Base-by-base conservation (phyloP, 2,888 invertebrate species). In the Campoplex nolae region DNA sequence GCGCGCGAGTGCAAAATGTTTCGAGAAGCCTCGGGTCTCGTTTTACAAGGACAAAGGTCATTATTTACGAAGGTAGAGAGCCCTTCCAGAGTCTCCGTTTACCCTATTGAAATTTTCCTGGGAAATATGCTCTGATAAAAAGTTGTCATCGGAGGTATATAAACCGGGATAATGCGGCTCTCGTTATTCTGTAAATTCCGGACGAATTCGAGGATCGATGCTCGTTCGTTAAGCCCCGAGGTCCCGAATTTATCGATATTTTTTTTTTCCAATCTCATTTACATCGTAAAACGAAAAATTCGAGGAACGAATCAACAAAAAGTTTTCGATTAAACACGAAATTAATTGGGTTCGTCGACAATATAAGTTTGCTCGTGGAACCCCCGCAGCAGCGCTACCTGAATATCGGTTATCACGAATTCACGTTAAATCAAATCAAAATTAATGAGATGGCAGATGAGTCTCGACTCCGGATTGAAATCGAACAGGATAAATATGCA, bases 71-170 rank as follows among this genome's bases (percentile, higher is more conserved):
- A 83, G 56, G 38, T 38, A 75, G 75, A 65, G 28, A 54, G 28
- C 71, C 83, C n/a, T 78, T 68, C 9, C 62, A 45, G 78, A 42
- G 23, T 68, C 58, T 48, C 45, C 16, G n/a, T 48, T 51, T n/a
- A 38, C 7, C 54, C 56, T 67, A 84, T 76, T 62, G 45, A 81
- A 80, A 86, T 77, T 67, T n/a, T 38, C 54, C 76, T 80, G 75
- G 54, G 75, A 45, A 76, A 86, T 83, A 83, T 54, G 58, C 28
- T 51, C 32, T 18, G 45, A 76, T 73, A 62, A 73, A 32, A 73
- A 32, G 51, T 65, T 58, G 38, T 23, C 38, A 51, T 58, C 32
- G 51, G 54, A 35, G 48, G 76, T 23, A 71, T 83, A 67, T n/a
- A 18, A 65, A 86, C 28, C 18, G 42, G 23, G 38, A 0, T n/a